These are phyloP conservation scores for Glomeris marginata DNA, from an alignment of 2,888 invertebrate species.

Conservation along the genomic window DNA sequence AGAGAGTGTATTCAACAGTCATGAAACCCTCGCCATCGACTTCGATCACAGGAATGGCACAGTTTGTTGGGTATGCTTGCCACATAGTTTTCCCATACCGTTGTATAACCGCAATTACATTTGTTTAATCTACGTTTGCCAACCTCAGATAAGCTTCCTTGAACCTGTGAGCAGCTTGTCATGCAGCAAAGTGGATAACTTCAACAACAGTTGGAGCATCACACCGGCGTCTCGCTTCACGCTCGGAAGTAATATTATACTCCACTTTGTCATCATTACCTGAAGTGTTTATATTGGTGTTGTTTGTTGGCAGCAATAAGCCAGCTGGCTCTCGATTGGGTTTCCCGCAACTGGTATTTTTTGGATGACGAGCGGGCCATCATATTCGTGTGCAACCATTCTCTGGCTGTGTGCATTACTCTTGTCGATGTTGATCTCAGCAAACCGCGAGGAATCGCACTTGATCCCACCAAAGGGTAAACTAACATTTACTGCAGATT, in stretches of 20 bases:
- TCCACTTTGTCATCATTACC: background rate
- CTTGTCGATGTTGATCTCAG: constrained; percentile 49
- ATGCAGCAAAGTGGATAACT: no score
- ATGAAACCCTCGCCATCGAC: constrained; percentile 35
- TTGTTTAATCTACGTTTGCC: no score
- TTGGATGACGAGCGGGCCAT: constrained; percentile 50
- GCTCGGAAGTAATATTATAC: no score
- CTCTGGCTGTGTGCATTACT: constrained; percentile 49
- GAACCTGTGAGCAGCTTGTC: no score
- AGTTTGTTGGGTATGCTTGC: constrained; percentile 48
- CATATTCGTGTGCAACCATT: constrained; percentile 51
- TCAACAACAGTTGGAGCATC: no score
- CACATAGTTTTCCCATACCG: background rate
- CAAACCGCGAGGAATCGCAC: constrained; percentile 55
- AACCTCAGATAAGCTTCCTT: background rate
- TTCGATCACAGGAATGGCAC: constrained; percentile 51
- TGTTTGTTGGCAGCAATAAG: constrained; percentile 42
- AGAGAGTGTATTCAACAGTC: constrained; percentile 27
- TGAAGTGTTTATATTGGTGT: constrained; percentile 4
- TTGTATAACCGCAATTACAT: no score
- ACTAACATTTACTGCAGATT: constrained; percentile 13
- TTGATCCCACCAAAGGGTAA: constrained; percentile 60
- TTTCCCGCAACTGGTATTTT: constrained; percentile 73
- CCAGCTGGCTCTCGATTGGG: constrained; percentile 67
- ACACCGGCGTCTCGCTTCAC: no score